These are phyloP conservation scores for Odocoileus hemionus DNA, from an alignment of 2,113 vertebrate species.

Conservation along the genomic window DNA sequence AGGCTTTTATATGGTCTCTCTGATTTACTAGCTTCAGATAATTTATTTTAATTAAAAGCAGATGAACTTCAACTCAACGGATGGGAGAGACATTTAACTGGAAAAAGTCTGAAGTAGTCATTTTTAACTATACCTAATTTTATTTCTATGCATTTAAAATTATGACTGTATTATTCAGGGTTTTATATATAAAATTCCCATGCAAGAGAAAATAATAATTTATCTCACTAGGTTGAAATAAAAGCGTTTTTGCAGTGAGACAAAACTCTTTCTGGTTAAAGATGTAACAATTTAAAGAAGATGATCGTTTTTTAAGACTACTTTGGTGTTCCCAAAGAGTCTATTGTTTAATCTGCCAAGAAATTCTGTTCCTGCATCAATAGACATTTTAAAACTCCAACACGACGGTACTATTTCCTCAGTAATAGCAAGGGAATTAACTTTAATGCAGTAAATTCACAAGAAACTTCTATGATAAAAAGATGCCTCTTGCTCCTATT, in stretches of 20 bases:
- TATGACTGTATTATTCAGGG: neutral
- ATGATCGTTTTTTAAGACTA: conserved; percentile 21
- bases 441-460: conserved; percentile 65
- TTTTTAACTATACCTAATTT: neutral
- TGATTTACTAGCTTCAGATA: conserved; percentile 16
- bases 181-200: conserved; percentile 39
- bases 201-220: conserved; percentile 44
- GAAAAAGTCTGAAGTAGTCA: neutral
- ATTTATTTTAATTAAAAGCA: conserved; percentile 44
- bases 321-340: conserved; percentile 47
- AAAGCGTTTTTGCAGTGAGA: conserved; percentile 30
- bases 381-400: conserved; percentile 61
- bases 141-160: neutral
- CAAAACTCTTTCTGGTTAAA: conserved; percentile 42
- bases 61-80: neutral
- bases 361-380: conserved; percentile 48
- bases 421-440: conserved; percentile 67
- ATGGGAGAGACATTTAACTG: neutral
- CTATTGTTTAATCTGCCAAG: conserved; percentile 59
- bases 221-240: conserved; percentile 26
- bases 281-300: conserved; percentile 32
- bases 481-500: conserved; percentile 63
- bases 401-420: conserved; percentile 54
- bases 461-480: conserved; percentile 74
- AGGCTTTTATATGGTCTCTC: neutral